Percentiles rank a stretch among this genome's conserved stretches.
phyloP scores from a whole-genome alignment of 2,888 invertebrate species.

The Dynastes grantii region DNA sequence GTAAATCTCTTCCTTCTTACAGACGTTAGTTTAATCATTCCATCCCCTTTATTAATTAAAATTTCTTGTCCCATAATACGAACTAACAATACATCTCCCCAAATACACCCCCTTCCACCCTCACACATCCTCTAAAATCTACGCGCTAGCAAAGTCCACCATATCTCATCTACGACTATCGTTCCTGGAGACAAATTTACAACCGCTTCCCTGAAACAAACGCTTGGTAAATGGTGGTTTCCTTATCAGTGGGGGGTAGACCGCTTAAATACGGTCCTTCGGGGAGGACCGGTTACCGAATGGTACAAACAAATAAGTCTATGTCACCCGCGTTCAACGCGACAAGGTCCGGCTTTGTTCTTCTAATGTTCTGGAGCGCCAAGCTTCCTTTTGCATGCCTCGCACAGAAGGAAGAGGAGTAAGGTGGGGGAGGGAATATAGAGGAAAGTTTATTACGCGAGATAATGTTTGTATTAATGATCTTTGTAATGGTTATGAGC shows the following conservation, averaged over 20 bases:
- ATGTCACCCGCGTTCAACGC: neutral
- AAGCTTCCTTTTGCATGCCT: no score
- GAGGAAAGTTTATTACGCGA: slow-evolving; percentile 33
- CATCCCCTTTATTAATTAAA: slow-evolving; percentile 37
- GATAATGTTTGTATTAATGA: slow-evolving; percentile 40
- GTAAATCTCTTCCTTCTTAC: slow-evolving; percentile 27
- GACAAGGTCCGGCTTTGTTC: slow-evolving; percentile 23
- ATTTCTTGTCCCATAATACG: slow-evolving; percentile 20
- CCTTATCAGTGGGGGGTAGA: slow-evolving; percentile 35
- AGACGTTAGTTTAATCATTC: neutral
- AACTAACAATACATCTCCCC: neutral
- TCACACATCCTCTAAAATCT: no score
- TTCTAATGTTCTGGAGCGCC: neutral
- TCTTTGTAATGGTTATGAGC: slow-evolving; percentile 11
- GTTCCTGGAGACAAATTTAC: slow-evolving; percentile 25
- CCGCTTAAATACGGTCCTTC: slow-evolving; percentile 22
- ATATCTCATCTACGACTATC: slow-evolving; percentile 24
- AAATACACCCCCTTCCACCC: neutral
- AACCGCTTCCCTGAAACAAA: neutral
- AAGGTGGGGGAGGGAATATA: neutral
- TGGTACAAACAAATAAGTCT: slow-evolving; percentile 35
- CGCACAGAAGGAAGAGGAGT: neutral
- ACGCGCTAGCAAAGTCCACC: neutral
- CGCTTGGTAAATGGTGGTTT: neutral
- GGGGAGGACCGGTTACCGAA: slow-evolving; percentile 6